phyloP scores from a whole-genome alignment of 2,113 vertebrate species.

The Percopsis transmontana region DNA sequence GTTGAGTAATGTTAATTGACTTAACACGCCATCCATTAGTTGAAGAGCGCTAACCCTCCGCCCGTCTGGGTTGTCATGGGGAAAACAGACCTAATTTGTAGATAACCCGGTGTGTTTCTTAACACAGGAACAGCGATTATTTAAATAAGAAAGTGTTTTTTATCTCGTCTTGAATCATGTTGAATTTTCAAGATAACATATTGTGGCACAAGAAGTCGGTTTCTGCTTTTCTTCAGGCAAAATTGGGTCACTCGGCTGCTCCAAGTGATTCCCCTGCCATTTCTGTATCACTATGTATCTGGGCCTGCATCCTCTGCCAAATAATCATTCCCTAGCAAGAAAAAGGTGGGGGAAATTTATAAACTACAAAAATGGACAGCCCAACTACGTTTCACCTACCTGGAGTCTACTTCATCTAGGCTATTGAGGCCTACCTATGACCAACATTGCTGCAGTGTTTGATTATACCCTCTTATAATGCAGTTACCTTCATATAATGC shows the following conservation, averaged over 20 bases:
- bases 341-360: not conserved
- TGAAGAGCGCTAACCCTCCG: not conserved
- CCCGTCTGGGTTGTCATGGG: slow-evolving; percentile 19
- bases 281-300: slow-evolving; percentile 19
- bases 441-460: no score
- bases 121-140: not conserved
- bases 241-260: slow-evolving; percentile 76
- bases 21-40: not conserved
- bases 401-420: no score
- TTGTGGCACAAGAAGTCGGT: slow-evolving; percentile 25
- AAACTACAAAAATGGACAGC: not conserved
- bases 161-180: not conserved
- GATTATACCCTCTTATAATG: not conserved
- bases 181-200: slow-evolving; percentile 2
- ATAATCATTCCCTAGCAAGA: slow-evolving; percentile 6
- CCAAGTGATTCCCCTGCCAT: slow-evolving; percentile 18
- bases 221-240: slow-evolving; percentile 49
- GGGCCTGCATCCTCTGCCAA: slow-evolving; percentile 16
- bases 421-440: no score
- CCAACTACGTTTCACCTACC: no score
- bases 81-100: slow-evolving; percentile 11
- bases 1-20: not conserved
- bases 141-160: not conserved
- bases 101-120: not conserved
- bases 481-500: not conserved